phyloP scores from a whole-genome alignment of 2,113 vertebrate genomes.

The Thamnaconus septentrionalis region DNA sequence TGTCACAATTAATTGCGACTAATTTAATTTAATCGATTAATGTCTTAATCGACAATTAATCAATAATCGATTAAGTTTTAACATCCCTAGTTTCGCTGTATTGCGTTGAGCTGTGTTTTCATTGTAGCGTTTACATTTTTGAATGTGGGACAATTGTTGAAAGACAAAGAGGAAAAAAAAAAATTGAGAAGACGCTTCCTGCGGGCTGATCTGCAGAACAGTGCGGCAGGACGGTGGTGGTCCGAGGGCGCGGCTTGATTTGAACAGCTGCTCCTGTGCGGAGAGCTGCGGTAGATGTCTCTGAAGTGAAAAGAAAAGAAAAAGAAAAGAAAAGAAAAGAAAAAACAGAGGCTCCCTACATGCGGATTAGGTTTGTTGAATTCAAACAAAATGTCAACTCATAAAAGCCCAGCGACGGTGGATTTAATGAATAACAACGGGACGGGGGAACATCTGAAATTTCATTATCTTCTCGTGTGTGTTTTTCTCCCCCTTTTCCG shows the following conservation, averaged over 20 bases:
- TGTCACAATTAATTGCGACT: too few species aligned
- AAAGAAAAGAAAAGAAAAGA: neutral
- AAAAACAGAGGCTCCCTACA: conserved; percentile 2
- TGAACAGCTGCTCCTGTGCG: too few species aligned
- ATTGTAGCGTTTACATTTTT: too few species aligned
- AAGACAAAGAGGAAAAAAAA: too few species aligned
- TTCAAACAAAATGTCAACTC: conserved; percentile 40
- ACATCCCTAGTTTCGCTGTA: too few species aligned
- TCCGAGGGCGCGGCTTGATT: conserved; percentile 26
- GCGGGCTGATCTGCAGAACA: conserved; percentile 25
- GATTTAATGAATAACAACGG: conserved; percentile 38
- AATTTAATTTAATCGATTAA: too few species aligned
- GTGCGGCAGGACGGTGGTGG: conserved; percentile 1
- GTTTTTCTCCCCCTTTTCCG: neutral
- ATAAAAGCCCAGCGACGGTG: conserved; percentile 17
- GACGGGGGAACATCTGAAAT: neutral
- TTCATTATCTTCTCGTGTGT: neutral
- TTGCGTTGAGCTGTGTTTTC: too few species aligned
- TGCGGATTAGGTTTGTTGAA: conserved; percentile 38
- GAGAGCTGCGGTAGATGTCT: conserved; percentile 21
- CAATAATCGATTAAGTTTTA: too few species aligned
- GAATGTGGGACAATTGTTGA: too few species aligned
- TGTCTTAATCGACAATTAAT: too few species aligned
- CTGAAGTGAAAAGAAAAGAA: neutral
- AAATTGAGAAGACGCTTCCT: conserved; percentile 3